These are phyloP conservation scores for Drosophila obscura DNA, from an alignment of 1,140 invertebrate genomes.

Conservation along the genomic window DNA sequence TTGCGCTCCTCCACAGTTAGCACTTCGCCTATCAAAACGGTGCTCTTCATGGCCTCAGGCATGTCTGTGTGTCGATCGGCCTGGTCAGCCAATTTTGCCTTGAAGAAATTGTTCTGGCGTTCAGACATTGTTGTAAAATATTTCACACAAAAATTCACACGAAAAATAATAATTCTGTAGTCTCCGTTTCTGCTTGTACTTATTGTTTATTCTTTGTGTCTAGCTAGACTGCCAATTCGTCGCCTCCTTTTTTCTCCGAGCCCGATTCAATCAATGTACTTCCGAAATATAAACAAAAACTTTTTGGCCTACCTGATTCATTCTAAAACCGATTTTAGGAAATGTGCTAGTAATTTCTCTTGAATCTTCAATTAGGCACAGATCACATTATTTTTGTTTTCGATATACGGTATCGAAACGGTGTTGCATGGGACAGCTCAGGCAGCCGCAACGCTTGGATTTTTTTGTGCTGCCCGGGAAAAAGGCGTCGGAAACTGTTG, in stretches of 20 bases:
- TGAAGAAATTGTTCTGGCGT: constrained; percentile 97
- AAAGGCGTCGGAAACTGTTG: constrained; percentile 22
- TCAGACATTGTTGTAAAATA: constrained; percentile 90
- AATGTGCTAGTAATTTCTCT: no score
- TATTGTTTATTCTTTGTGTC: no score
- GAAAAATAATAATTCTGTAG: constrained; percentile 60
- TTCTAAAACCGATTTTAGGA: not conserved
- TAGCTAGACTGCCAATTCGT: no score
- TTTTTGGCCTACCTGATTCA: constrained; percentile 8
- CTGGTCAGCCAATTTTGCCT: constrained; percentile 97
- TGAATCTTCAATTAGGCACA: no score
- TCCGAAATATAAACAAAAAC: not conserved
- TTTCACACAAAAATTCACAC: constrained; percentile 58
- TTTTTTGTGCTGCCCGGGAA: constrained; percentile 16
- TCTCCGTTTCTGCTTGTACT: no score
- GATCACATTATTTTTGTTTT: no score
- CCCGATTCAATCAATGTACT: no score
- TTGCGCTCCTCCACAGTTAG: constrained; percentile 98
- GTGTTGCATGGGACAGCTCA: constrained; percentile 1
- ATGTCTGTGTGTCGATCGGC: constrained; percentile 98
- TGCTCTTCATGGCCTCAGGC: constrained; percentile 98
- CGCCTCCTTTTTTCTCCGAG: no score
- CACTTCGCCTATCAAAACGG: constrained; percentile 96
- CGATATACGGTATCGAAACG: no score
- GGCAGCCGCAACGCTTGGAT: constrained; percentile 9